Percentiles rank a stretch among this genome's conserved stretches.
Conservation (phyloP, 2,113 vertebrate species). For the Gallinago paraguaiae region DNA sequence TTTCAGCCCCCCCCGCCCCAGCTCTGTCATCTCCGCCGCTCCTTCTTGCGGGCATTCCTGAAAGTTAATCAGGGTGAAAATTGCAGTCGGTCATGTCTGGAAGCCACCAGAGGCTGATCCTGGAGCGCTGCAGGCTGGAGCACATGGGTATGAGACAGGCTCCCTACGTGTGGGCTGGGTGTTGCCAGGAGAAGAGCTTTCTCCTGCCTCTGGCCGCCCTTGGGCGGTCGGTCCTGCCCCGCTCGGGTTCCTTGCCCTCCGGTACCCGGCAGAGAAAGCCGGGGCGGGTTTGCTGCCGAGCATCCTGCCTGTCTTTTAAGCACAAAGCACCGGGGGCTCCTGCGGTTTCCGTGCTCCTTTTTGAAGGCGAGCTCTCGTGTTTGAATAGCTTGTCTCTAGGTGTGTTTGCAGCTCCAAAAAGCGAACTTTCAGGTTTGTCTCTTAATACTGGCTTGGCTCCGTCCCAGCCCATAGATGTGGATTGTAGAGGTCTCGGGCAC, state of each 20-base stretch:
- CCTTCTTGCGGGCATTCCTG: conserved; percentile 71
- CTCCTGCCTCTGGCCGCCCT: background rate
- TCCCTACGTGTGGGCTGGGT: conserved; percentile 35
- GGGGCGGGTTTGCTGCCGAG: background rate
- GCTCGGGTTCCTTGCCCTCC: background rate
- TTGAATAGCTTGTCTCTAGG: conserved; percentile 46
- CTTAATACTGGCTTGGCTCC: conserved; percentile 2
- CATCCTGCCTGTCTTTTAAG: background rate
- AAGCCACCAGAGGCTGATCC: conserved; percentile 66
- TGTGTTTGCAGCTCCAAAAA: conserved; percentile 48
- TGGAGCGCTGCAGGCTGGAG: conserved; percentile 54
- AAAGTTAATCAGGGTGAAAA: conserved; percentile 81
- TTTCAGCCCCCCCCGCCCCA: background rate
- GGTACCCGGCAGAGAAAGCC: background rate
- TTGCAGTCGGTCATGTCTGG: conserved; percentile 72
- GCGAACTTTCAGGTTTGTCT: conserved; percentile 70
- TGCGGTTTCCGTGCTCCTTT: background rate
- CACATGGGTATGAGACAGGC: conserved; percentile 34
- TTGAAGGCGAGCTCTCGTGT: background rate
- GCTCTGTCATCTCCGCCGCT: conserved; percentile 4
- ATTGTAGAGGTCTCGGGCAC: conserved; percentile 56
- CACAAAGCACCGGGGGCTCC: background rate
- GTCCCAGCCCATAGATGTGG: background rate
- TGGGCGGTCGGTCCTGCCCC: background rate
- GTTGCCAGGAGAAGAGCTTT: conserved; percentile 43